A percentile compares a stretch with the other conserved stretches of the same genome.
Conservation (phyloP, 2,113 vertebrate genomes). For the Hippolais icterina region DNA sequence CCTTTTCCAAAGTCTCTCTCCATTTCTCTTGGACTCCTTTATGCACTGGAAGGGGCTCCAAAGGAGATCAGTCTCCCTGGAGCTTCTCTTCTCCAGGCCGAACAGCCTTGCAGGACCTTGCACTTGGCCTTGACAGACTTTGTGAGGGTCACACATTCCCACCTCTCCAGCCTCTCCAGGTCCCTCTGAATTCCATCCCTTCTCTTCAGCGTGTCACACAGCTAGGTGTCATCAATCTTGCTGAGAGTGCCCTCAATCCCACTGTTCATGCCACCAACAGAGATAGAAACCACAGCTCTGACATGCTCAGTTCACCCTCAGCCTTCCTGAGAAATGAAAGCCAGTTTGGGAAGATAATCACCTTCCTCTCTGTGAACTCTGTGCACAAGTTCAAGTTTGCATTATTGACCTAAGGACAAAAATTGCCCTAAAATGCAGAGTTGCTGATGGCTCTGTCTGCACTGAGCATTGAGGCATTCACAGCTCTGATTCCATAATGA, state of each 20-base stretch:
- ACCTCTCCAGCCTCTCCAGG: background rate
- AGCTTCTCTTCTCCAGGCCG: background rate
- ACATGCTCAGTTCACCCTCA: background rate
- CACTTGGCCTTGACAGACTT: background rate
- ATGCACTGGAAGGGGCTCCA: background rate
- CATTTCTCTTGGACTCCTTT: background rate
- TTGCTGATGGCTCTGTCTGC: background rate
- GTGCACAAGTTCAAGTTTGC: background rate
- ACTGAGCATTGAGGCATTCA: background rate
- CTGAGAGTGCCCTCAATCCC: background rate
- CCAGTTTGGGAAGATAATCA: rapidly evolving
- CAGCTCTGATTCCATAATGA: background rate
- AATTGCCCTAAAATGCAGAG: background rate
- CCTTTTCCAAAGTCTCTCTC: background rate
- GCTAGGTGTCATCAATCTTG: background rate
- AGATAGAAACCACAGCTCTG: background rate
- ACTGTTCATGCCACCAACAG: background rate
- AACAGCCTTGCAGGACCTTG: background rate
- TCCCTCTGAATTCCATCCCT: background rate
- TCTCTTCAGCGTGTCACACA: background rate
- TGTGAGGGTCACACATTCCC: background rate
- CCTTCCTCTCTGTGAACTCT: background rate
- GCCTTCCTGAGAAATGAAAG: background rate
- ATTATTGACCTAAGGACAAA: background rate
- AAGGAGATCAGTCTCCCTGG: background rate